Evolutionary conservation across 2,888 invertebrate genomes (phyloP), one percentile per base, ranked within the genome.

Genomic region (Xylota segnis): DNA sequence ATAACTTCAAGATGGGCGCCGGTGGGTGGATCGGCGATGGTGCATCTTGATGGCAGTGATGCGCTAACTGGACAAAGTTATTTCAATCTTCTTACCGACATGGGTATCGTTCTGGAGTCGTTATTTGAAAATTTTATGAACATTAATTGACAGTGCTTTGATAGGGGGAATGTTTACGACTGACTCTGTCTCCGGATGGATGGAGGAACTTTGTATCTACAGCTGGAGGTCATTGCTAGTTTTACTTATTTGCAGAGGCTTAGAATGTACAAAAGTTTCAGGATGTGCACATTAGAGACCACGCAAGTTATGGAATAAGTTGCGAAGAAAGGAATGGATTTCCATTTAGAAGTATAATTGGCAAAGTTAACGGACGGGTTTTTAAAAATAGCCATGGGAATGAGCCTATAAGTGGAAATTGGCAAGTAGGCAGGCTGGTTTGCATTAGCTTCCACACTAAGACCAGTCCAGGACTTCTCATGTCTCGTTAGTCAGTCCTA

Each of bases 51-150:
- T 68, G 63, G 58, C 23, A 23, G 40, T 65, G 52, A 45, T 43
- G 43, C 70, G 71, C 52, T 71, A 65, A 66, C 65, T 65, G 65
- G 82, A 66, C 82, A 83, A 83, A 83, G 77, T 83, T 83, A 83
- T 77, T 75, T 71, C 82, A 82, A 82, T 82, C 70, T 82, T 65
- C 76, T 70, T 47, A 68, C 61, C 63, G 52, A 43, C 14, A 52
- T 61, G 52, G 58, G 34, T 54, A 56, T 34, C 18, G 47, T 23
- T 23, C 23, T 23, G 3, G 23, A 23, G 23, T 34, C 34, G 58
- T 34, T 58, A 63, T 50, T 52, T 83, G 52, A 71, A 83, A 83
- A 77, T 58, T 58, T 65, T 65, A 29, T 83, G 77, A 83, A 83
- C 82, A 77, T 65, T 83, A 83, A 83, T 83, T 77, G 82, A 83